A percentile compares a stretch with the other conserved stretches of the same genome.
phyloP scores from a whole-genome alignment of 2,888 invertebrate species.

The Octodonta nipae region DNA sequence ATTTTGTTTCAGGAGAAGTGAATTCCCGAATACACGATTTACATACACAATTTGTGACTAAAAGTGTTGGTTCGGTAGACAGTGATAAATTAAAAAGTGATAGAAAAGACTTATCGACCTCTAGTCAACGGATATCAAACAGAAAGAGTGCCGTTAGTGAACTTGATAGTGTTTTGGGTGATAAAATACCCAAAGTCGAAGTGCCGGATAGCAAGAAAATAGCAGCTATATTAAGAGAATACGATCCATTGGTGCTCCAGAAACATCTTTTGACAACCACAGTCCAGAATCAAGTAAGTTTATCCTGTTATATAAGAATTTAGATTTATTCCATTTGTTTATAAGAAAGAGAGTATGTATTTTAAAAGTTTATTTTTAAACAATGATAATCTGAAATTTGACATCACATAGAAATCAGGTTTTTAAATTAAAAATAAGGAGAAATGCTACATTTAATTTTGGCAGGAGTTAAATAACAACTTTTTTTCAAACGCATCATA shows the following conservation, averaged over 20 bases:
- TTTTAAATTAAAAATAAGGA: too few relatives aligned
- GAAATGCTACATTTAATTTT: too few relatives aligned
- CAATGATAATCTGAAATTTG: too few relatives aligned
- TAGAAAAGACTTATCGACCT: slow-evolving; percentile 13
- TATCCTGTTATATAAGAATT: too few relatives aligned
- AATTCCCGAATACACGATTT: slow-evolving; percentile 45
- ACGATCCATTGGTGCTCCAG: slow-evolving; percentile 68
- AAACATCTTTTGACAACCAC: slow-evolving; percentile 69
- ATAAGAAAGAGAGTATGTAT: too few relatives aligned
- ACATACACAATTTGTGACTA: slow-evolving; percentile 37
- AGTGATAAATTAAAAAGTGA: slow-evolving; percentile 6
- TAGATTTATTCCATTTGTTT: too few relatives aligned
- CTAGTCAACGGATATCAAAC: slow-evolving; percentile 27
- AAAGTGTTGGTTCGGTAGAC: slow-evolving; percentile 11
- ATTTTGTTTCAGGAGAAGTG: slow-evolving; percentile 32
- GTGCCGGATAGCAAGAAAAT: slow-evolving; percentile 62
- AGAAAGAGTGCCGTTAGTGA: slow-evolving; percentile 40
- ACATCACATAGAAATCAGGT: too few relatives aligned
- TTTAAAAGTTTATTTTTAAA: too few relatives aligned
- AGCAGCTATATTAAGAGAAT: slow-evolving; percentile 70
- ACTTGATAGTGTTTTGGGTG: slow-evolving; percentile 55
- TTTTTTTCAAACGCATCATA: too few relatives aligned
- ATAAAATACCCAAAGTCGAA: slow-evolving; percentile 48
- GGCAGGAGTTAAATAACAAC: too few relatives aligned
- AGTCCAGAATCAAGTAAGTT: slow-evolving; percentile 68